Percentiles rank a stretch among this genome's conserved stretches.
These are phyloP conservation scores for Parazoanthus atlanticus DNA, from an alignment of 92 coral and sea anemone species.

Conservation along the genomic window DNA sequence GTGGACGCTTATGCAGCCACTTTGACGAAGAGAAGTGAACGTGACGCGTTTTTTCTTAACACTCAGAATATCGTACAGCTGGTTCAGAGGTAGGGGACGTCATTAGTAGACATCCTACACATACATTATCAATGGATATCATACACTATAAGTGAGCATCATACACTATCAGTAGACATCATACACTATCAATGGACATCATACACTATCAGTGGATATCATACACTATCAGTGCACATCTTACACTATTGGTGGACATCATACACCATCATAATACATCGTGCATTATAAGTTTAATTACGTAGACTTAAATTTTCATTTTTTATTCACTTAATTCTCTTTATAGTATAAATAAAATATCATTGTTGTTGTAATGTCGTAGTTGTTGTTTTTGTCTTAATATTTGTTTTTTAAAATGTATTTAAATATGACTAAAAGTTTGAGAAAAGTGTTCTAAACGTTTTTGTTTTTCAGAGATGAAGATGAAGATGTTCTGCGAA, in stretches of 20 bases:
- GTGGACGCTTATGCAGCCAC: conserved; percentile 99
- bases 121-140: neutral
- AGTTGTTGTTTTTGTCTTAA: no score
- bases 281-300: no score
- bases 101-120: neutral
- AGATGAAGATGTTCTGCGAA: no score
- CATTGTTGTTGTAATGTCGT: no score
- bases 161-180: conserved; percentile 18
- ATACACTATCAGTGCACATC: neutral
- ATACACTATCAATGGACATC: neutral
- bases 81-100: conserved; percentile 80
- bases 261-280: no score
- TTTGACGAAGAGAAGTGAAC: conserved; percentile 83
- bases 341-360: no score
- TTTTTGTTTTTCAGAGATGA: no score
- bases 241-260: neutral
- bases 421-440: no score
- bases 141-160: neutral
- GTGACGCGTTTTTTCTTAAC: conserved; percentile 94
- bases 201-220: conserved; percentile 4
- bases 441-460: no score
- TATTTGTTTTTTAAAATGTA: no score
- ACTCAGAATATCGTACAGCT: conserved; percentile 96
- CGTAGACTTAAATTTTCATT: no score
- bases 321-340: neutral